Conservation (phyloP, 2,888 invertebrate species). For the Xanthia togata region DNA sequence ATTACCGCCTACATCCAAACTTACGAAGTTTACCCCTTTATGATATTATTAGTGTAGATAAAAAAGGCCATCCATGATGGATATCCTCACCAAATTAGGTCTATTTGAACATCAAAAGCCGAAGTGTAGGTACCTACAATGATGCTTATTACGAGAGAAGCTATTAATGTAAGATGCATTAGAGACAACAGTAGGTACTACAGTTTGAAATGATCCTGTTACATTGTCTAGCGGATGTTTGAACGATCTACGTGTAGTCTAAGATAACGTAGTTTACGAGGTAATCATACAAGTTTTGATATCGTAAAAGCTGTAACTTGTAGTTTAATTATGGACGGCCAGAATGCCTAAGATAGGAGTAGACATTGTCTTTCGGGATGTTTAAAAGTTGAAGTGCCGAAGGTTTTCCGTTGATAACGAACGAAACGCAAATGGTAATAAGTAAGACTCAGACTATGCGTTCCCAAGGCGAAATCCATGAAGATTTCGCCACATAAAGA, state of each 20-base stretch:
- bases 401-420: too few species aligned
- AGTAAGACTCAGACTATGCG: too few species aligned
- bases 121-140: not conserved
- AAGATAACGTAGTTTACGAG: constrained; percentile 41
- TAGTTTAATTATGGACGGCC: constrained; percentile 4
- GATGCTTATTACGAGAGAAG: not conserved
- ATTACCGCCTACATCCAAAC: not conserved
- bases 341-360: not conserved
- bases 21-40: not conserved
- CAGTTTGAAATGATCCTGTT: constrained; percentile 7
- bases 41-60: too few species aligned
- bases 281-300: constrained; percentile 43
- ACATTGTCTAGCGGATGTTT: constrained; percentile 31
- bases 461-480: too few species aligned
- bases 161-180: constrained; percentile 1
- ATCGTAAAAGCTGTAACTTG: constrained; percentile 32
- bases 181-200: not conserved
- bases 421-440: too few species aligned
- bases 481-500: too few species aligned
- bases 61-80: not conserved
- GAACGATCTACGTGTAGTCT: constrained; percentile 1
- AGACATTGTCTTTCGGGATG: not conserved
- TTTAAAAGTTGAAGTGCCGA: not conserved
- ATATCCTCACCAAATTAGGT: not conserved
- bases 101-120: not conserved